Evolutionary conservation across 2,797 vertebrate species (phyloP).

Genomic region (Melanotaenia parkinsoni): DNA sequence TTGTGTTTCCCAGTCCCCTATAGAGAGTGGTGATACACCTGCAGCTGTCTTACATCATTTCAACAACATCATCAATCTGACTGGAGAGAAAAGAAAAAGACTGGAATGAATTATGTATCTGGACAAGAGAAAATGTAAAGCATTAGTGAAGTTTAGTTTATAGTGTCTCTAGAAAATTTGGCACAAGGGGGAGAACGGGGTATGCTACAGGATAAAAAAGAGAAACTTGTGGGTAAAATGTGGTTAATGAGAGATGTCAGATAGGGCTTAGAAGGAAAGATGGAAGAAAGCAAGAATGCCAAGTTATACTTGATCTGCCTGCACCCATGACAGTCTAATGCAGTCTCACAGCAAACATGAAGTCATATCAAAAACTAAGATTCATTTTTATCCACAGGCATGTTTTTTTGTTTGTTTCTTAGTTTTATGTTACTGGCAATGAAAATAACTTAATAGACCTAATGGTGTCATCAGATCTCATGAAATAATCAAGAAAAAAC

Average conservation of each 20-base stretch:
- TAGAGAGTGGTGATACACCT: constrained; percentile 52
- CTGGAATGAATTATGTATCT: constrained; percentile 40
- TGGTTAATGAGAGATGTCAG: constrained; percentile 22
- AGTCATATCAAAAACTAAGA: neutral
- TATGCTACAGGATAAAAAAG: constrained; percentile 50
- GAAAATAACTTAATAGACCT: neutral
- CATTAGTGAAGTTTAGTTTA: constrained; percentile 40
- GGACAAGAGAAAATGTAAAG: constrained; percentile 48
- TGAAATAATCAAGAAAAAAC: neutral
- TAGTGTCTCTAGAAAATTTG: constrained; percentile 33
- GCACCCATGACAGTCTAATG: neutral
- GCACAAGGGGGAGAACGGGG: constrained; percentile 27
- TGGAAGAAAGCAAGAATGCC: no score
- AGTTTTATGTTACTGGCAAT: no score
- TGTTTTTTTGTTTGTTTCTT: no score
- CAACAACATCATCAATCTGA: constrained; percentile 37
- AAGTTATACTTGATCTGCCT: neutral
- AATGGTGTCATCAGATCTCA: constrained; percentile 11
- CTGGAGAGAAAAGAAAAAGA: constrained; percentile 45
- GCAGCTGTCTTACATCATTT: constrained; percentile 57
- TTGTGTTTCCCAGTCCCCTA: constrained; percentile 36
- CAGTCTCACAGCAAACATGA: neutral
- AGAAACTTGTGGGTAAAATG: constrained; percentile 34
- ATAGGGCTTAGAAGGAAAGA: constrained; percentile 9
- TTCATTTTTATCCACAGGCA: no score